Percentiles rank a stretch among this genome's conserved stretches.
phyloP scores from a whole-genome alignment of 2,888 invertebrate species.

The Dascillus cervinus region DNA sequence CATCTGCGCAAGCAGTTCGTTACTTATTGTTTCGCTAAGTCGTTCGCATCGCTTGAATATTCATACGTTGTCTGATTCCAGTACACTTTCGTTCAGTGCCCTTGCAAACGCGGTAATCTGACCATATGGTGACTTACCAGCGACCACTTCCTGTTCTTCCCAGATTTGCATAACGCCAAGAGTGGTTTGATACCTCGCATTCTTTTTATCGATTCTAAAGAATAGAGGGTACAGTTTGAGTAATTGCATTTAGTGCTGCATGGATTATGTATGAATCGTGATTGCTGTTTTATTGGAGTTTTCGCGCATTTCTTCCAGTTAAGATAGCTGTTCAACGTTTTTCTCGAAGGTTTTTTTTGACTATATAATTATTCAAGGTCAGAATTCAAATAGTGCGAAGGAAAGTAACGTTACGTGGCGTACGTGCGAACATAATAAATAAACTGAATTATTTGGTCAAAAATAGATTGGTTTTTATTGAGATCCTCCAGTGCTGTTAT shows the following conservation, averaged over 20 bases:
- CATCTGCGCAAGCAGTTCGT: slow-evolving; percentile 17
- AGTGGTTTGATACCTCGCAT: slow-evolving; percentile 12
- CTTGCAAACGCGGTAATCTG: slow-evolving; percentile 16
- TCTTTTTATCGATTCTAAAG: slow-evolving; percentile 8
- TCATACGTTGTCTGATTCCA: slow-evolving; percentile 21
- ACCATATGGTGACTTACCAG: slow-evolving; percentile 28
- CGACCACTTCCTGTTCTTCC: slow-evolving; percentile 25
- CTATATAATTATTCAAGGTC: too few species aligned
- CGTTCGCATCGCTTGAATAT: slow-evolving; percentile 23
- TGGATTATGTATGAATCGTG: slow-evolving; percentile 16
- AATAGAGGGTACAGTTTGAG: slow-evolving; percentile 7
- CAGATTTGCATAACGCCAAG: slow-evolving; percentile 23
- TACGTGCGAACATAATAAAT: too few species aligned
- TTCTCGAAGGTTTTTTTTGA: too few species aligned
- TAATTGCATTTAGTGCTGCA: slow-evolving; percentile 14
- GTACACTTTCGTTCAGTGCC: slow-evolving; percentile 22
- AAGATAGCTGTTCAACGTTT: too few species aligned
- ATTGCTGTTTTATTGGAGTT: slow-evolving; percentile 12
- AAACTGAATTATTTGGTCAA: too few species aligned
- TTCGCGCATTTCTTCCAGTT: slow-evolving; percentile 12
- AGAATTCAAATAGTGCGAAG: too few species aligned
- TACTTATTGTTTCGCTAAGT: slow-evolving; percentile 23
- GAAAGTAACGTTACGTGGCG: too few species aligned
- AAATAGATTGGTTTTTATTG: too few species aligned
- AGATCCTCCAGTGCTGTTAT: too few species aligned